A percentile compares a stretch with the other conserved stretches of the same genome.
These are phyloP conservation scores for Drosophila nr. fundita DNA, from an alignment of 2,888 invertebrate species.

Conservation along the genomic window DNA sequence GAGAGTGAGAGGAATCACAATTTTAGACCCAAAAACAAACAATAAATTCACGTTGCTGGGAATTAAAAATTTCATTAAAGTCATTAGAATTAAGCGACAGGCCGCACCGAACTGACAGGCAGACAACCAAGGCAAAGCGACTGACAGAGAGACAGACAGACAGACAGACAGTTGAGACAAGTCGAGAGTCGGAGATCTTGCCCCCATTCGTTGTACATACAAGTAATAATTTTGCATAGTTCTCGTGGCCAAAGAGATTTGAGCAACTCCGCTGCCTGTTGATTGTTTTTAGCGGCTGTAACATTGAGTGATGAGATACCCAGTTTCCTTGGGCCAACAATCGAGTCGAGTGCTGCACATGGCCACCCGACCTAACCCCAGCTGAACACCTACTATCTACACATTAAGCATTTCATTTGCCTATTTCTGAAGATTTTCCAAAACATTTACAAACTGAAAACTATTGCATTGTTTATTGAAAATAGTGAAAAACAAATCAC, in stretches of 20 bases:
- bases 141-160: slow-evolving; percentile 55
- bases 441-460: slow-evolving; percentile 63
- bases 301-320: slow-evolving; percentile 71
- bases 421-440: slow-evolving; percentile 52
- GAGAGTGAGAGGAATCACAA: slow-evolving; percentile 23
- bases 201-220: slow-evolving; percentile 12
- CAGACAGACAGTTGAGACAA: slow-evolving; percentile 10
- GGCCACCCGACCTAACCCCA: slow-evolving; percentile 25
- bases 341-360: slow-evolving; percentile 40
- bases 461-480: slow-evolving; percentile 58
- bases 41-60: slow-evolving; percentile 83
- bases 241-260: slow-evolving; percentile 16
- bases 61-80: slow-evolving; percentile 84
- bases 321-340: slow-evolving; percentile 22
- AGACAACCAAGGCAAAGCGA: slow-evolving; percentile 15
- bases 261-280: slow-evolving; percentile 49
- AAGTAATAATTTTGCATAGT: slow-evolving; percentile 63
- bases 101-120: slow-evolving; percentile 56
- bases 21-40: slow-evolving; percentile 45
- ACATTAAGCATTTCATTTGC: slow-evolving; percentile 50
- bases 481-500: slow-evolving; percentile 9
- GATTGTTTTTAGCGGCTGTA: slow-evolving; percentile 73
- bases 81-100: slow-evolving; percentile 76
- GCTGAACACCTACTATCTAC: slow-evolving; percentile 8
- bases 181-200: slow-evolving; percentile 12